phyloP scores from a whole-genome alignment of 2,888 invertebrate species.

The Tenthredo livida region DNA sequence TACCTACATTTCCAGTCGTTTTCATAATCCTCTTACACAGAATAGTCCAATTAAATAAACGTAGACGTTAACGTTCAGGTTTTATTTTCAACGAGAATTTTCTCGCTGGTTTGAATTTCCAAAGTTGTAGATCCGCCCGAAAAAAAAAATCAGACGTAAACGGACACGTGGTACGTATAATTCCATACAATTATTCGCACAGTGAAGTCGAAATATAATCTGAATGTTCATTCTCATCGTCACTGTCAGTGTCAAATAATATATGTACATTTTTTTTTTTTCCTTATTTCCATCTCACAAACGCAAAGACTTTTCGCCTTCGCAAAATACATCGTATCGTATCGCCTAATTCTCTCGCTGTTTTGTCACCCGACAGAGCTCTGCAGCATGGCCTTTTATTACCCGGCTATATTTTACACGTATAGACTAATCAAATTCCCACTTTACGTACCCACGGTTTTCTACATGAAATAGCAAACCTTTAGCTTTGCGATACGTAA shows the following conservation, averaged over 20 bases:
- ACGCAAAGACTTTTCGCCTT: neutral
- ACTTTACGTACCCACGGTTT: neutral
- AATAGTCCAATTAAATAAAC: constrained; percentile 40
- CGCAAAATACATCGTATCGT: neutral
- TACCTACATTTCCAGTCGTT: neutral
- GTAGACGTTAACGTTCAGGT: neutral
- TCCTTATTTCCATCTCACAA: too few species aligned
- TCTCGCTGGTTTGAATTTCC: neutral
- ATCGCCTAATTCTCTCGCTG: neutral
- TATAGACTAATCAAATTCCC: constrained; percentile 28
- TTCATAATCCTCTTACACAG: constrained; percentile 1
- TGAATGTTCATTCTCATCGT: neutral
- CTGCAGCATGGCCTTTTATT: neutral
- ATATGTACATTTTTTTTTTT: neutral
- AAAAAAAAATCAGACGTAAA: neutral
- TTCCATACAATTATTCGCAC: neutral
- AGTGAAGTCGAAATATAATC: neutral
- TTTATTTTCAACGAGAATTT: constrained; percentile 30
- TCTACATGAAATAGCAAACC: neutral
- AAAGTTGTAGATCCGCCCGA: neutral
- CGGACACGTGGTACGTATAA: neutral
- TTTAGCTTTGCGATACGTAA: neutral
- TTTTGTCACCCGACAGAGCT: constrained; percentile 8
- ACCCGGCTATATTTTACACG: constrained; percentile 10
- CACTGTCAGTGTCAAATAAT: constrained; percentile 11